Conservation (phyloP, 2,113 vertebrate genomes). For the Rhinogobius similis region DNA sequence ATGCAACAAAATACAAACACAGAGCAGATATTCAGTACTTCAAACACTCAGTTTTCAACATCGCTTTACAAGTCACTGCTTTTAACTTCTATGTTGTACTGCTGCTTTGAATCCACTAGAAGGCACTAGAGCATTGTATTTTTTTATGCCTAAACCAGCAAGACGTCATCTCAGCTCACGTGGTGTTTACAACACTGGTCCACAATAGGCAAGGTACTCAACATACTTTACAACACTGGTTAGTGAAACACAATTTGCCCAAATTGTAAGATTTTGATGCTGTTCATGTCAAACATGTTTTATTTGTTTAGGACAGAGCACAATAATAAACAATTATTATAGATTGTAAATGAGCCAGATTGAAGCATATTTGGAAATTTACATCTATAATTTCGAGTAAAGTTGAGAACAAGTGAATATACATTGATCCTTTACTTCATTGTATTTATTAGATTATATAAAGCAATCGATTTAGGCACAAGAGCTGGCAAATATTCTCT, state of each 20-base stretch:
- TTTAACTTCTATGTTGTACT: not conserved
- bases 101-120: constrained; percentile 37
- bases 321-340: too few relatives aligned
- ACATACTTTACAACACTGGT: not conserved
- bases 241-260: not conserved
- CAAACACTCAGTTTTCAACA: too few relatives aligned
- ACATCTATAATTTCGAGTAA: too few relatives aligned
- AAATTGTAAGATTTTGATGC: not conserved
- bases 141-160: not conserved
- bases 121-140: constrained; percentile 46
- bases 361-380: too few relatives aligned
- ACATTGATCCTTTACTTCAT: not conserved
- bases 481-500: not conserved
- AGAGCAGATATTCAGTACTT: too few relatives aligned
- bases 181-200: constrained; percentile 43
- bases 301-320: too few relatives aligned
- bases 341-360: too few relatives aligned
- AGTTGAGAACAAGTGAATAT: not conserved
- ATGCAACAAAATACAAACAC: too few relatives aligned
- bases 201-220: constrained; percentile 16
- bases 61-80: constrained; percentile 1
- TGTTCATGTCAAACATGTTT: not conserved
- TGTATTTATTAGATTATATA: too few relatives aligned
- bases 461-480: constrained; percentile 23
- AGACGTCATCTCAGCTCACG: constrained; percentile 45